Percentiles rank a stretch among this genome's conserved stretches.
Evolutionary conservation across 2,888 invertebrate species (phyloP).

Genomic region (Ichneumoninae sp.): DNA sequence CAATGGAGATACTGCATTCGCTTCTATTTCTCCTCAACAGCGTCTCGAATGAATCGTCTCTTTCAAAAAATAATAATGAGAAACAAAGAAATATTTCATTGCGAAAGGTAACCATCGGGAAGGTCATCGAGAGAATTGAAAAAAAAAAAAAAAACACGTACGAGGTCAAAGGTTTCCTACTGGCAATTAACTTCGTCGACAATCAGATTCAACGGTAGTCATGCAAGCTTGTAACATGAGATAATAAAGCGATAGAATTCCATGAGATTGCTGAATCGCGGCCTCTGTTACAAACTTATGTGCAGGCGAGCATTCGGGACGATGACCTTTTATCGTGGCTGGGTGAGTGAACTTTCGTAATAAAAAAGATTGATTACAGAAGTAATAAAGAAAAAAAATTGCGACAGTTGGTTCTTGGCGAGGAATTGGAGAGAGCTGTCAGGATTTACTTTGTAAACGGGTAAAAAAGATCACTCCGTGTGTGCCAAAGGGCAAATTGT

Average conservation of each 20-base stretch:
- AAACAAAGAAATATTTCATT: not conserved
- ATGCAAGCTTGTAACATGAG: conserved; percentile 52
- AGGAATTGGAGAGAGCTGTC: not conserved
- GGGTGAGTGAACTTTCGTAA: conserved; percentile 26
- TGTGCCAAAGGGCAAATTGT: not conserved
- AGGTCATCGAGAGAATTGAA: not conserved
- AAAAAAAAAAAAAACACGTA: not conserved
- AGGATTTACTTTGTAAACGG: not conserved
- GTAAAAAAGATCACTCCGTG: not conserved
- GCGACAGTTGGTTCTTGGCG: not conserved
- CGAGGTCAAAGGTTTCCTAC: conserved; percentile 26
- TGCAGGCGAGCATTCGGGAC: conserved; percentile 12
- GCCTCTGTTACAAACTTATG: conserved; percentile 12
- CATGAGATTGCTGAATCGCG: conserved; percentile 30
- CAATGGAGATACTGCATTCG: not conserved
- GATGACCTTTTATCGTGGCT: conserved; percentile 4
- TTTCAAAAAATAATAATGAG: not conserved
- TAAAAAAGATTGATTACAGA: not conserved
- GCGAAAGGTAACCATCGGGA: not conserved
- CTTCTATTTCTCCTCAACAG: not conserved
- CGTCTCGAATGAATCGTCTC: not conserved
- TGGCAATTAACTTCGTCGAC: conserved; percentile 24
- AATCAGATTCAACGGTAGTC: conserved; percentile 32
- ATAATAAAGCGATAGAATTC: conserved; percentile 45
- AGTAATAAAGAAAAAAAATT: not conserved